A percentile compares a stretch with the other conserved stretches of the same genome.
Conservation (phyloP, 2,888 invertebrate genomes). For the Ariolimax columbianus region DNA sequence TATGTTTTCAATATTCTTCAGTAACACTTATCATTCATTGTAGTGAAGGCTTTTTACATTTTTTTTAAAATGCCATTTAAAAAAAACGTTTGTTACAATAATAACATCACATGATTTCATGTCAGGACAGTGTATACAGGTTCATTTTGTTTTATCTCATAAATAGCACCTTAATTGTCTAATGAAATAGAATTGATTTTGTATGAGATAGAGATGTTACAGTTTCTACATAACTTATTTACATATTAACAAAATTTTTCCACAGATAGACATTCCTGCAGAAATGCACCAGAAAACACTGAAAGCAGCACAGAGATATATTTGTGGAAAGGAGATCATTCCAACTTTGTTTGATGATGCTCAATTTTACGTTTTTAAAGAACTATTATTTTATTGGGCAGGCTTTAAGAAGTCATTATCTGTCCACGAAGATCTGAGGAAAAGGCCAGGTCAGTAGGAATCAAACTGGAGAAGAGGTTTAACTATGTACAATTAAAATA, state of each 20-base stretch:
- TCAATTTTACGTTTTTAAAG: conserved; percentile 75
- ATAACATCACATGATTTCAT: too few species aligned
- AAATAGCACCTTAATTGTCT: too few species aligned
- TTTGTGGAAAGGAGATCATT: conserved; percentile 72
- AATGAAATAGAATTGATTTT: too few species aligned
- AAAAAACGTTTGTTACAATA: too few species aligned
- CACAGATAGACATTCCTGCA: conserved; percentile 71
- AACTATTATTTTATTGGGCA: conserved; percentile 77
- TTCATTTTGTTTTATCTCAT: too few species aligned
- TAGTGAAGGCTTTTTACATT: too few species aligned
- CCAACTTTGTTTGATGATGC: conserved; percentile 77
- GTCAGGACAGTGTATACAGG: too few species aligned
- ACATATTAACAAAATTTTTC: neutral
- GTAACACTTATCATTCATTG: too few species aligned
- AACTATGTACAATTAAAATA: neutral
- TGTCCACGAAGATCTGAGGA: conserved; percentile 66
- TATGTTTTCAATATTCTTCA: too few species aligned
- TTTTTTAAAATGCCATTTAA: too few species aligned
- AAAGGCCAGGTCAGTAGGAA: conserved; percentile 67
- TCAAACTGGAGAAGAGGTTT: neutral
- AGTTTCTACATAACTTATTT: neutral
- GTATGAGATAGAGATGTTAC: too few species aligned
- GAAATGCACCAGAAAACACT: conserved; percentile 73
- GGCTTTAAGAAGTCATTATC: conserved; percentile 70
- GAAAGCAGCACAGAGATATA: conserved; percentile 72